Conservation (phyloP, 2,888 invertebrate genomes). For the Eutolmus rufibarbis region DNA sequence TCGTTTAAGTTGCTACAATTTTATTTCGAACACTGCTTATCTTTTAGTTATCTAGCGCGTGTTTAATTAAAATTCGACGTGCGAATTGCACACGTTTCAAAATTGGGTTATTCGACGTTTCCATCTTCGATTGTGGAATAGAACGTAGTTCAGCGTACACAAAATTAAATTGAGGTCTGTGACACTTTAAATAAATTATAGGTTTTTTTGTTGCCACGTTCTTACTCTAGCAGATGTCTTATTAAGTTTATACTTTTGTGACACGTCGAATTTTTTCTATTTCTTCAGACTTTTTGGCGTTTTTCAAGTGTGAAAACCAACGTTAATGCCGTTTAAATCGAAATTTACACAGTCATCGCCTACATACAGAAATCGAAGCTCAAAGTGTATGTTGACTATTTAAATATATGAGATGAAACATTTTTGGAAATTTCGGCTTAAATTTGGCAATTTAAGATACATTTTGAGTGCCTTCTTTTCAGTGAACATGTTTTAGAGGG, state of each 20-base stretch:
- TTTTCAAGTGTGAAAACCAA: neutral
- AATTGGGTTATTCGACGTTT: conserved; percentile 17
- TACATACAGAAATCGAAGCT: neutral
- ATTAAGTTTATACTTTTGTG: neutral
- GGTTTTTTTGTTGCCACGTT: neutral
- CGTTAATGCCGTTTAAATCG: neutral
- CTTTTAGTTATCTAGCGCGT: conserved; percentile 15
- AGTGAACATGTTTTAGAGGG: no score
- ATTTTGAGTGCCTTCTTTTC: no score
- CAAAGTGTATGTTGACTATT: neutral
- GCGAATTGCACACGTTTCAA: neutral
- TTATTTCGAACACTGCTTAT: neutral
- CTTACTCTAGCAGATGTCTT: neutral
- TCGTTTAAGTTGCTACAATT: neutral
- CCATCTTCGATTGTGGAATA: neutral
- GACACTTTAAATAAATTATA: neutral
- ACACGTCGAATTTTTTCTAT: neutral
- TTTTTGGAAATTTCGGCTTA: neutral
- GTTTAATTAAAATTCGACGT: conserved; percentile 14
- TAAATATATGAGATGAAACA: neutral
- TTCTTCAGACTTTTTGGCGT: neutral
- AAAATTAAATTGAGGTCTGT: neutral
- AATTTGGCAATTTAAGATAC: no score
- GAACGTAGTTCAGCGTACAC: neutral
- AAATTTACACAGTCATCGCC: neutral